phyloP scores from a whole-genome alignment of 2,888 invertebrate species.

The Cancer borealis region DNA sequence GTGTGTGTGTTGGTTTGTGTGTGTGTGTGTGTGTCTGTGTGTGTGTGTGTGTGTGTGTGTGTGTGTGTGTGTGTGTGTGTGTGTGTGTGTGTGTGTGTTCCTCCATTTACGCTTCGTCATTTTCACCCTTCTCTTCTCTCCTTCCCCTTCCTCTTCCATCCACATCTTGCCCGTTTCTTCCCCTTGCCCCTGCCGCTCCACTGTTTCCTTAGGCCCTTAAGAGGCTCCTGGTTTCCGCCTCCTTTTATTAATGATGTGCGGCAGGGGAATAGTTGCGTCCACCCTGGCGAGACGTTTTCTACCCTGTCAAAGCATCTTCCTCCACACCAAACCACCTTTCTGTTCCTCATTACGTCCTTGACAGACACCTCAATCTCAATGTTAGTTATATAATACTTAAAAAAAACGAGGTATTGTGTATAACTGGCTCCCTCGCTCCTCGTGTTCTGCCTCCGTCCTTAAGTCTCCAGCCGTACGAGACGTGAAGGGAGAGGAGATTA shows the following conservation, averaged over 20 bases:
- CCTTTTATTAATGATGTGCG: constrained; percentile 30
- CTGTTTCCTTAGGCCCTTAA: not conserved
- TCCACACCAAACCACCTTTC: not conserved
- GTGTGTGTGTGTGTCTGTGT: constrained; percentile 41
- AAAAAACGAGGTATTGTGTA: not conserved
- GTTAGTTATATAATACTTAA: too few relatives aligned
- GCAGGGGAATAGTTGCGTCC: not conserved
- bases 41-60: too few relatives aligned
- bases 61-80: too few relatives aligned
- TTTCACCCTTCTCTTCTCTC: not conserved
- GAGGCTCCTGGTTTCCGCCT: constrained; percentile 17
- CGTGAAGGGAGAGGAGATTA: not conserved
- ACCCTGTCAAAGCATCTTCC: not conserved
- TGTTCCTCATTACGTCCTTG: not conserved
- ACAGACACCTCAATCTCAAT: too few relatives aligned
- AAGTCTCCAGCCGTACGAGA: not conserved
- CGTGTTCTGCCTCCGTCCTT: not conserved
- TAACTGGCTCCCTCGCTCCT: not conserved
- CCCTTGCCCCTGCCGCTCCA: not conserved
- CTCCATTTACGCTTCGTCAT: not conserved
- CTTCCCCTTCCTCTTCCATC: not conserved
- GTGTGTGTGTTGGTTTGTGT: too few relatives aligned
- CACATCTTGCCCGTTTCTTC: not conserved
- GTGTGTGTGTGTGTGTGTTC: not conserved
- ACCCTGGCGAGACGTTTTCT: not conserved